Evolutionary conservation across 2,113 vertebrate genomes (phyloP).

Genomic region (Phalacrocorax brasilianus): DNA sequence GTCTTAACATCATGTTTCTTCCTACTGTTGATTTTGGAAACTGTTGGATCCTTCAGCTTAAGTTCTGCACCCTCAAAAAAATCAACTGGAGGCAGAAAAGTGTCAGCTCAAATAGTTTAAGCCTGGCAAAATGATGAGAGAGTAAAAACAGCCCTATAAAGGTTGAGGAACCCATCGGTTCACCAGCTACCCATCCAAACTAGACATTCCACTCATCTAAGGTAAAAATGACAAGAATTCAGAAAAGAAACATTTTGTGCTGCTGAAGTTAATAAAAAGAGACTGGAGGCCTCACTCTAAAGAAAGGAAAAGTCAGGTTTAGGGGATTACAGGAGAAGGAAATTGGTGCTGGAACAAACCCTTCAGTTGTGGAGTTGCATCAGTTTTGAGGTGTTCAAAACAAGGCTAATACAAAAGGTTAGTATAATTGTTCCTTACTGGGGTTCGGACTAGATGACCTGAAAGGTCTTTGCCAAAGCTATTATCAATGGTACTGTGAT

Average conservation of each 20-base stretch:
- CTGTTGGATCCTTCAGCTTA: background rate
- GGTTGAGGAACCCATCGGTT: background rate
- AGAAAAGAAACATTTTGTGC: background rate
- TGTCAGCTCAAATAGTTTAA: background rate
- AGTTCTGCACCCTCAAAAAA: background rate
- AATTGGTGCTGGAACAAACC: background rate
- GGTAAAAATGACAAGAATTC: background rate
- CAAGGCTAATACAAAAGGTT: constrained; percentile 16
- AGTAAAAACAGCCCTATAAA: background rate
- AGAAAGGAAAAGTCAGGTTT: background rate
- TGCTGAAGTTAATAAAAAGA: background rate
- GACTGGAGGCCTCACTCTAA: background rate
- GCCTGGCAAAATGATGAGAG: background rate
- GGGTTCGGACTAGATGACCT: constrained; percentile 37
- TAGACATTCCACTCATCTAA: background rate
- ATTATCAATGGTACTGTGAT: constrained; percentile 44
- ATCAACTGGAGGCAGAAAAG: background rate
- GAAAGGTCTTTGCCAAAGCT: constrained; percentile 38
- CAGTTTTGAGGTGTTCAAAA: constrained; percentile 6
- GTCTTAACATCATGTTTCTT: background rate
- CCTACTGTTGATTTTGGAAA: background rate
- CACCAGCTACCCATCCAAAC: background rate
- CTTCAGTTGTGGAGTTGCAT: background rate
- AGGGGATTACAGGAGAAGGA: background rate
- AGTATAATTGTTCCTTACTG: background rate